phyloP scores from a whole-genome alignment of 2,113 vertebrate genomes.

The Labrus mixtus region DNA sequence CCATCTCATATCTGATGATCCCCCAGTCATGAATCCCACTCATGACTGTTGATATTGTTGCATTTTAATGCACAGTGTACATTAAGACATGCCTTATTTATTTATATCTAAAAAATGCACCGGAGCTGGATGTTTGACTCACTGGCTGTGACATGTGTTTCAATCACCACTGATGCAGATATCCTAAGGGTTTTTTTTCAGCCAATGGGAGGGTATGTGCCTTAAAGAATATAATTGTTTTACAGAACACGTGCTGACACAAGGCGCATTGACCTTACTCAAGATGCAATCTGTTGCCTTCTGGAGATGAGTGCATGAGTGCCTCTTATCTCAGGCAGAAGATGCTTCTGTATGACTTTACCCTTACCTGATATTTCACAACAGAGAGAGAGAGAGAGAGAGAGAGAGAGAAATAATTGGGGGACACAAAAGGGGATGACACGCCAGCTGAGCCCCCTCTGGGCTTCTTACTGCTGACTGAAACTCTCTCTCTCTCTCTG shows the following conservation, averaged over 20 bases:
- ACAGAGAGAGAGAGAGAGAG: background rate
- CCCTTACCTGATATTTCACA: constrained; percentile 14
- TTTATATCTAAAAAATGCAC: background rate
- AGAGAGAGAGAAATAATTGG: constrained; percentile 37
- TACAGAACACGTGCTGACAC: constrained; percentile 3
- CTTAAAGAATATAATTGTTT: constrained; percentile 11
- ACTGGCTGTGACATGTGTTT: constrained; percentile 40
- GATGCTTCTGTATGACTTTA: constrained; percentile 10
- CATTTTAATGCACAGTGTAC: background rate
- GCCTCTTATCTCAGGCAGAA: constrained; percentile 4
- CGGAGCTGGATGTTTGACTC: constrained; percentile 58
- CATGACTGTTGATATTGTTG: background rate
- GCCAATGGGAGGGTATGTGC: background rate
- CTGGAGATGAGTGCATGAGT: constrained; percentile 15
- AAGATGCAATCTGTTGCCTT: constrained; percentile 5
- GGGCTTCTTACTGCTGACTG: constrained; percentile 20
- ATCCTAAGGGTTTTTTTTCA: constrained; percentile 28
- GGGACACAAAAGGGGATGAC: constrained; percentile 16
- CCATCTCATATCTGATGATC: constrained; percentile 1
- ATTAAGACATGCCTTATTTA: background rate
- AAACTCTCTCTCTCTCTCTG: background rate
- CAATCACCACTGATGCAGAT: constrained; percentile 49
- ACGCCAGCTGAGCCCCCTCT: constrained; percentile 37
- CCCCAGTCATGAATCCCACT: too few relatives aligned
- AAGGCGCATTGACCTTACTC: constrained; percentile 23